Percentiles rank a stretch among this genome's conserved stretches.
These are phyloP conservation scores for Lateolabrax maculatus DNA, from an alignment of 2,797 vertebrate genomes.

Conservation along the genomic window DNA sequence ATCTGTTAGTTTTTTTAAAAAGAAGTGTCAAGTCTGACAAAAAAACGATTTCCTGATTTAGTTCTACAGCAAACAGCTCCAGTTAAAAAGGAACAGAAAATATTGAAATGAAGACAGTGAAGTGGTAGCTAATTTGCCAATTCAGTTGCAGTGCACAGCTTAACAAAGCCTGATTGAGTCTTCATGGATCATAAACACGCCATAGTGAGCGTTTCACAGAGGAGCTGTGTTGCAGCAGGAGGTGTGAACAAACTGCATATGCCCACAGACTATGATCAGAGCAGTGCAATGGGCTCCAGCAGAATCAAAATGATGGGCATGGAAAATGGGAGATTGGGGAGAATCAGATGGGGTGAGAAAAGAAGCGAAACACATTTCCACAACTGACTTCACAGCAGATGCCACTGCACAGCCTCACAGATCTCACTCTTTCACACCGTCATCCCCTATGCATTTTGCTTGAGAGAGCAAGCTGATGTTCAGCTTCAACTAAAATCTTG, in stretches of 20 bases:
- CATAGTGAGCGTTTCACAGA: constrained; percentile 51
- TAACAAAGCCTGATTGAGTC: constrained; percentile 52
- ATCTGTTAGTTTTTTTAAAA: background rate
- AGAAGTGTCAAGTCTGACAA: no score
- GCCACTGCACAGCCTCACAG: constrained; percentile 6
- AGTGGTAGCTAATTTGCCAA: background rate
- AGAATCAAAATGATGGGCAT: constrained; percentile 38
- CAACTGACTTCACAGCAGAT: constrained; percentile 42
- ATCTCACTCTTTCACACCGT: background rate
- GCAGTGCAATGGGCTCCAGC: constrained; percentile 21
- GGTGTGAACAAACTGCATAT: constrained; percentile 52
- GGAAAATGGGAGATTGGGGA: background rate
- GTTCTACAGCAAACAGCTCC: background rate
- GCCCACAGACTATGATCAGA: constrained; percentile 36
- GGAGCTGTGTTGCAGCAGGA: constrained; percentile 56
- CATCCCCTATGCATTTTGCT: constrained; percentile 16
- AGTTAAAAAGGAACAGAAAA: background rate
- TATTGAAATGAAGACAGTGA: background rate
- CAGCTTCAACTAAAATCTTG: constrained; percentile 25
- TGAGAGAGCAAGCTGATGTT: constrained; percentile 31
- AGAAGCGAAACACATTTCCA: constrained; percentile 39
- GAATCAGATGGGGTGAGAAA: constrained; percentile 19
- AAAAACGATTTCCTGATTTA: no score
- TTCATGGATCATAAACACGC: constrained; percentile 41
- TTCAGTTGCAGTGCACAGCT: background rate